Conservation (phyloP, 2,888 invertebrate genomes). For the Cheilosia variabilis region DNA sequence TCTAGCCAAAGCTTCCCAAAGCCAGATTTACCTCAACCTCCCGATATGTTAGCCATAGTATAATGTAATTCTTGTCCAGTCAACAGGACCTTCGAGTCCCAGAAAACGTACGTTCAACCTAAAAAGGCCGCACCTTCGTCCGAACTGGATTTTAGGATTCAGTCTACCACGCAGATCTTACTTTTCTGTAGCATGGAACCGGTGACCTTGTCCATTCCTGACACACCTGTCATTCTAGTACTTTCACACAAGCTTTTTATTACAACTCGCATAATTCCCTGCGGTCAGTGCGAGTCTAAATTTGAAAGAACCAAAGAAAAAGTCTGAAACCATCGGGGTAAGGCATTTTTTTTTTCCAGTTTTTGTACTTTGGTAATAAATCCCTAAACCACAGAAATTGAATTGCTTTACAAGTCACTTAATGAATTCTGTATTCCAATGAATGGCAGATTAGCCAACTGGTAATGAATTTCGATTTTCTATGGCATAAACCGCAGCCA, state of each 20-base stretch:
- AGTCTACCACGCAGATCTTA: too few species aligned
- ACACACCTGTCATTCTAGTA: not conserved
- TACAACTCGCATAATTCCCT: not conserved
- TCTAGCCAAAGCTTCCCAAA: too few species aligned
- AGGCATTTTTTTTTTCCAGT: not conserved
- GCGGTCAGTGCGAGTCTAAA: not conserved
- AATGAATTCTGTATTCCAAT: slow-evolving; percentile 8
- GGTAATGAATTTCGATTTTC: slow-evolving; percentile 39
- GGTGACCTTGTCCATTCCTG: not conserved
- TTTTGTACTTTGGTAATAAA: slow-evolving; percentile 4
- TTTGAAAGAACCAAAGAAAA: not conserved
- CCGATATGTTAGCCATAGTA: too few species aligned
- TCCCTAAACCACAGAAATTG: slow-evolving; percentile 31
- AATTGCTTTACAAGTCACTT: not conserved
- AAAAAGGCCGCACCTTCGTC: too few species aligned
- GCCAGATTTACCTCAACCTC: too few species aligned
- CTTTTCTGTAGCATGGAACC: too few species aligned
- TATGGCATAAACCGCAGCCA: slow-evolving; percentile 41
- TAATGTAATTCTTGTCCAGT: too few species aligned
- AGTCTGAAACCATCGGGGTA: slow-evolving; percentile 1
- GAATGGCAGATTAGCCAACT: slow-evolving; percentile 24
- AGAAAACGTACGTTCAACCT: too few species aligned
- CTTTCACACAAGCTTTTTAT: not conserved
- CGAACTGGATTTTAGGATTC: too few species aligned
- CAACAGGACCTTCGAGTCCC: too few species aligned